phyloP scores from a whole-genome alignment of 2,797 vertebrate genomes.

The Rhynchonycteris naso region DNA sequence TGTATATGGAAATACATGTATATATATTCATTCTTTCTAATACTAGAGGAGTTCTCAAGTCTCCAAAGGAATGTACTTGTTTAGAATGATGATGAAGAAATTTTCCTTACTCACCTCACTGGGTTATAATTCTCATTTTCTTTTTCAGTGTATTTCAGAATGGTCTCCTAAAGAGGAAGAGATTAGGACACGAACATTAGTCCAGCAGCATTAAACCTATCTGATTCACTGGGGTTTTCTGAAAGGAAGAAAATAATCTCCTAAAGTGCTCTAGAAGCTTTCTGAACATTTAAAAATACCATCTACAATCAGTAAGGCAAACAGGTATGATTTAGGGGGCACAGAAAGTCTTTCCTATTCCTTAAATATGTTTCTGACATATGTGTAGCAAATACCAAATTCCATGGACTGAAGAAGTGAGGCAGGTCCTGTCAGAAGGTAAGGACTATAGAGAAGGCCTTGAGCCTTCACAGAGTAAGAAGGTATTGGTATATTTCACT shows the following conservation, averaged over 20 bases:
- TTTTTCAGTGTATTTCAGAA: constrained; percentile 61
- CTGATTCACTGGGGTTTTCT: constrained; percentile 34
- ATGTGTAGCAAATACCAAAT: neutral
- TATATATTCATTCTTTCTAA: constrained; percentile 3
- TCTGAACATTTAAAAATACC: neutral
- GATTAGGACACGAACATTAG: constrained; percentile 68
- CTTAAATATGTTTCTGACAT: neutral
- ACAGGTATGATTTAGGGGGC: neutral
- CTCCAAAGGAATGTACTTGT: neutral
- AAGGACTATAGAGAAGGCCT: neutral
- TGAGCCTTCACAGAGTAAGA: neutral
- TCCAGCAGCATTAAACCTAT: constrained; percentile 40
- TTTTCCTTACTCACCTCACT: constrained; percentile 58
- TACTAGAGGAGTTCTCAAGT: neutral
- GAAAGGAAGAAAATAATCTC: constrained; percentile 52
- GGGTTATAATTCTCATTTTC: constrained; percentile 44
- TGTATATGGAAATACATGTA: neutral
- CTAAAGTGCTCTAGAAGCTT: neutral
- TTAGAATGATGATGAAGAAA: constrained; percentile 17
- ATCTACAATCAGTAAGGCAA: neutral
- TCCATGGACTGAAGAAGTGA: neutral
- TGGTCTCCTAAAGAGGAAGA: constrained; percentile 46
- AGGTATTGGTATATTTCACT: neutral
- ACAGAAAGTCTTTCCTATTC: neutral
- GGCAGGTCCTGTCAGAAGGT: neutral